phyloP scores from a whole-genome alignment of 2,113 vertebrate genomes.

The Dipodomys spectabilis region DNA sequence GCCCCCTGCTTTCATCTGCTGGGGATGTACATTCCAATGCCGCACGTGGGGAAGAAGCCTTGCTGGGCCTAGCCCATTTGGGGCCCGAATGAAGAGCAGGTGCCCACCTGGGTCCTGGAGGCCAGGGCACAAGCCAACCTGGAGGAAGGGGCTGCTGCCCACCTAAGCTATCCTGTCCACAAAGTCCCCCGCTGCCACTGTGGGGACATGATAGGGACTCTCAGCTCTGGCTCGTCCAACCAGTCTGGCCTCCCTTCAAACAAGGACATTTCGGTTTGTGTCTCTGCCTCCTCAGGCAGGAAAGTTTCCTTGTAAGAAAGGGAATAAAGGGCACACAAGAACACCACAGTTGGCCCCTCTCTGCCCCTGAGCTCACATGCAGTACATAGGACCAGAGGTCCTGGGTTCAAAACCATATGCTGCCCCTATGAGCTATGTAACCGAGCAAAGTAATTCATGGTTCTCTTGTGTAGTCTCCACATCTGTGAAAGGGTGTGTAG shows the following conservation, averaged over 20 bases:
- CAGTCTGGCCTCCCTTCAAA: constrained; percentile 52
- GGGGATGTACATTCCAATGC: not conserved
- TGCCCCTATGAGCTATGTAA: not conserved
- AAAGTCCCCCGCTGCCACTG: not conserved
- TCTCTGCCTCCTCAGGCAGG: not conserved
- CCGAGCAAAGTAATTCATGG: not conserved
- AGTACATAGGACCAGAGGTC: not conserved
- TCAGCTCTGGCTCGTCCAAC: constrained; percentile 30
- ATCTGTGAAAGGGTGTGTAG: not conserved
- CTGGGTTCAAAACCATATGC: not conserved
- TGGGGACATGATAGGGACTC: not conserved
- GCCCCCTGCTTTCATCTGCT: constrained; percentile 77
- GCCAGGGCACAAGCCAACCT: fast-evolving
- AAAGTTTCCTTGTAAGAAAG: not conserved
- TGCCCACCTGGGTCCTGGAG: not conserved
- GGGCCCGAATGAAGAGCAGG: constrained; percentile 10
- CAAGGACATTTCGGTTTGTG: constrained; percentile 5
- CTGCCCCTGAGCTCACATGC: not conserved
- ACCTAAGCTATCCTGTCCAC: not conserved
- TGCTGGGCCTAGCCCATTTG: not conserved
- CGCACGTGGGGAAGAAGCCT: constrained; percentile 20
- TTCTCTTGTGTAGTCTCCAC: not conserved
- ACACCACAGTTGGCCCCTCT: too few species aligned
- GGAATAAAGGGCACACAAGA: not conserved
- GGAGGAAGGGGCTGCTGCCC: not conserved